A percentile compares a stretch with the other conserved stretches of the same genome.
Conservation (phyloP, 2,888 invertebrate genomes). For the Eulithis prunata region DNA sequence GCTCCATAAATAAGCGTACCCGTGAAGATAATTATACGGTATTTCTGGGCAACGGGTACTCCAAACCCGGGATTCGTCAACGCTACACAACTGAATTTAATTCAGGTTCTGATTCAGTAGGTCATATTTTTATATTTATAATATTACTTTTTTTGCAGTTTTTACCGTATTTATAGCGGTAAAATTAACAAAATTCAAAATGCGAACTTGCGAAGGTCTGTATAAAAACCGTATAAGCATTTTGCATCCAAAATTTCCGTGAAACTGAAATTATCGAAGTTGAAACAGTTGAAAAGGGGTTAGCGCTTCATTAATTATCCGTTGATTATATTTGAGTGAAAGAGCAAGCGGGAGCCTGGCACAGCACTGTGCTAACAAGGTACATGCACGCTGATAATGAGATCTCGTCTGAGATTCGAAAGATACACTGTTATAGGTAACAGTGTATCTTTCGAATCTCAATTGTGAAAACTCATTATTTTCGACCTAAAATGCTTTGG, state of each 20-base stretch:
- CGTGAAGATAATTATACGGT: constrained; percentile 32
- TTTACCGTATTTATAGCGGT: no score
- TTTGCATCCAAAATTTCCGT: background rate
- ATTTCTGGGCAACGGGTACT: constrained; percentile 27
- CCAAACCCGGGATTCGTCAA: constrained; percentile 2
- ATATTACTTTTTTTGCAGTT: background rate
- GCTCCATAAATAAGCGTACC: constrained; percentile 33
- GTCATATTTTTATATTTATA: background rate
- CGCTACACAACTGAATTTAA: no score
- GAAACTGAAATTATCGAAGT: constrained; percentile 20
- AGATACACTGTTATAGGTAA: no score
- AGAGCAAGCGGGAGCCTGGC: constrained; percentile 18
- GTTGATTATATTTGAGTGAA: constrained; percentile 41
- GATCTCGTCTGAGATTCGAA: constrained; percentile 13
- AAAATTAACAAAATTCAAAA: no score
- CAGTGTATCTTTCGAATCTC: constrained; percentile 3
- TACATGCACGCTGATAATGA: constrained; percentile 26
- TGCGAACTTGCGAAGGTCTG: no score
- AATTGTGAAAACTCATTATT: constrained; percentile 7
- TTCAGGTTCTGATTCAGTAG: background rate
- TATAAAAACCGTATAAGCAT: background rate
- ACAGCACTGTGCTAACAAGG: constrained; percentile 12
- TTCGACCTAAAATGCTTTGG: background rate
- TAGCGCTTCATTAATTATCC: constrained; percentile 56
- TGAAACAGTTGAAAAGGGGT: constrained; percentile 7